Conservation (phyloP, 2,888 invertebrate genomes). For the Tetranychus piercei region DNA sequence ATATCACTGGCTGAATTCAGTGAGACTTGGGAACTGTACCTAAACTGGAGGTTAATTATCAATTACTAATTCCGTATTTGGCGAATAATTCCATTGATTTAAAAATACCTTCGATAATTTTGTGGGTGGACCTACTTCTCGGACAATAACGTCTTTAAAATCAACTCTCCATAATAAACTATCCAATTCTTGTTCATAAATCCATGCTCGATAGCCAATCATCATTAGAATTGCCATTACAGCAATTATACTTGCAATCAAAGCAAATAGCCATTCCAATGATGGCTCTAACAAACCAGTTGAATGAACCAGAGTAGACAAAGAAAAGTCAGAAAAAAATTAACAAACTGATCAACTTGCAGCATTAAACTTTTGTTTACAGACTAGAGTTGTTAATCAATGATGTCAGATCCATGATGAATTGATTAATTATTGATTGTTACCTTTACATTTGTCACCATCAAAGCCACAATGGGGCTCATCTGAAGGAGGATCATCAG, state of each 20-base stretch:
- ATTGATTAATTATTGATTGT: constrained; percentile 27
- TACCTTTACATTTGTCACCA: constrained; percentile 73
- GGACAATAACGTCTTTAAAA: constrained; percentile 57
- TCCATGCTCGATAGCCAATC: constrained; percentile 58
- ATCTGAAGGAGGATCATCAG: constrained; percentile 54
- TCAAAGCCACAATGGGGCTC: constrained; percentile 76
- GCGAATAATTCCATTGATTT: not conserved
- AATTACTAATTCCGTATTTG: no score
- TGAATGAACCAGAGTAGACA: not conserved
- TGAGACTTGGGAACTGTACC: constrained; percentile 7
- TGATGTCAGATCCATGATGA: not conserved
- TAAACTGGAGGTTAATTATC: not conserved
- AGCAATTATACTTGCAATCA: not conserved
- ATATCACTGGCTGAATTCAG: constrained; percentile 60
- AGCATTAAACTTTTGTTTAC: no score
- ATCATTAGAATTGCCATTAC: constrained; percentile 11
- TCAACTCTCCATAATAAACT: constrained; percentile 85
- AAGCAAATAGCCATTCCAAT: constrained; percentile 13
- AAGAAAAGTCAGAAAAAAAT: not conserved
- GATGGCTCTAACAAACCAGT: constrained; percentile 10
- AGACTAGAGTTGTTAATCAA: not conserved
- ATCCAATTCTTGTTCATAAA: constrained; percentile 78
- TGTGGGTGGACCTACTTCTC: constrained; percentile 24
- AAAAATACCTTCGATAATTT: constrained; percentile 29
- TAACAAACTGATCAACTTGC: no score